These are phyloP conservation scores for Carabus problematicus DNA, from an alignment of 2,888 invertebrate genomes.

Conservation along the genomic window DNA sequence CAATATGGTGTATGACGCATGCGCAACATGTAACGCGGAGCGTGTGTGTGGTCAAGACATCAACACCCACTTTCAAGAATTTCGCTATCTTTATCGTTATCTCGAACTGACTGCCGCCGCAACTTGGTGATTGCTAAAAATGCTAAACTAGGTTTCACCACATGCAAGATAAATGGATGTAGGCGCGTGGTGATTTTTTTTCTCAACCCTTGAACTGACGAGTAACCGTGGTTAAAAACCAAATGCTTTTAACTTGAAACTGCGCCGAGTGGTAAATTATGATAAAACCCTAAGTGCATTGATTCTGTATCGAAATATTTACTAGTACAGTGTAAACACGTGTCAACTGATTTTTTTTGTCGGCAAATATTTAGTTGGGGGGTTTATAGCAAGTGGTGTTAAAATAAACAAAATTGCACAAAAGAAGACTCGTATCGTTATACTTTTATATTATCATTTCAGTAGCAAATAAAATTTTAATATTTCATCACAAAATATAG, in stretches of 20 bases:
- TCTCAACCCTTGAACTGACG: constrained; percentile 10
- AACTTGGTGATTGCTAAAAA: constrained; percentile 12
- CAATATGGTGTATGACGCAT: background rate
- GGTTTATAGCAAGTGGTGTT: too few species aligned
- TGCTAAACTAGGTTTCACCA: constrained; percentile 33
- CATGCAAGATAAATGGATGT: constrained; percentile 36
- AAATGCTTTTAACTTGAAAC: constrained; percentile 25
- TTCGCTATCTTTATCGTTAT: constrained; percentile 35
- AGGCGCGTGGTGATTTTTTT: constrained; percentile 28
- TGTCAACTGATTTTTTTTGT: constrained; percentile 21
- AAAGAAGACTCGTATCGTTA: too few species aligned
- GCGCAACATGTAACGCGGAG: constrained; percentile 24
- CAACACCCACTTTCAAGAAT: constrained; percentile 40
- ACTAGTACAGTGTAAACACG: constrained; percentile 27
- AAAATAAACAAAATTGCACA: too few species aligned
- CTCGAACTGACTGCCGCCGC: constrained; percentile 26
- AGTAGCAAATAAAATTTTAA: too few species aligned
- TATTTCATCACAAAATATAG: too few species aligned
- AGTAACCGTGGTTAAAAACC: constrained; percentile 14
- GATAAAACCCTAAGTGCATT: constrained; percentile 19
- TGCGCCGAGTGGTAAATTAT: constrained; percentile 18
- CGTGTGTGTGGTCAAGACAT: constrained; percentile 35
- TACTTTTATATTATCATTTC: too few species aligned
- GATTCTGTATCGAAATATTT: constrained; percentile 23
- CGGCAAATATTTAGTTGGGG: constrained; percentile 1